phyloP scores from a whole-genome alignment of 1,140 invertebrate species.

The Solenopsis invicta region DNA sequence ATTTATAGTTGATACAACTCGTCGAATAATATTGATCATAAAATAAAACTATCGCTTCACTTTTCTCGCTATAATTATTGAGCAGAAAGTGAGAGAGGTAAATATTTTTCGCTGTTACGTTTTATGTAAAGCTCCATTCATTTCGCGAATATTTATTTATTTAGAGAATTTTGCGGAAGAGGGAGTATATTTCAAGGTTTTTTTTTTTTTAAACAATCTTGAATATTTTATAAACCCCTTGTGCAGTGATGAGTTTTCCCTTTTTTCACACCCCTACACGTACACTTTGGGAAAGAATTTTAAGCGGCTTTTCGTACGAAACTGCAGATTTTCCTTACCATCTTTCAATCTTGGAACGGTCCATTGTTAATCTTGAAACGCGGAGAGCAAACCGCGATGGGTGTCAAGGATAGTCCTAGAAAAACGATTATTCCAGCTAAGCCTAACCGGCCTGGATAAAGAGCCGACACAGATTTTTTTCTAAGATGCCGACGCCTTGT shows the following conservation, averaged over 20 bases:
- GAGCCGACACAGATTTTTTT: constrained; percentile 23
- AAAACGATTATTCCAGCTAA: constrained; percentile 49
- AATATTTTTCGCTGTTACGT: constrained; percentile 39
- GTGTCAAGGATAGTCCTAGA: constrained; percentile 48
- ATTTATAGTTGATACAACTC: neutral
- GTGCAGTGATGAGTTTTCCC: constrained; percentile 32
- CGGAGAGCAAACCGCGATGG: constrained; percentile 11
- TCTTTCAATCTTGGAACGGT: constrained; percentile 33
- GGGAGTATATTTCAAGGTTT: constrained; percentile 1
- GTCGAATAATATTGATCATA: constrained; percentile 39
- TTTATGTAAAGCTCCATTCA: constrained; percentile 63
- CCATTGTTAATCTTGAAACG: constrained; percentile 48
- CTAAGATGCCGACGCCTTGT: neutral
- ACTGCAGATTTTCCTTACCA: constrained; percentile 69
- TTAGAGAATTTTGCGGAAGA: constrained; percentile 67
- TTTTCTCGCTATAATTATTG: neutral
- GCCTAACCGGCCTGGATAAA: constrained; percentile 28
- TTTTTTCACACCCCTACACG: neutral
- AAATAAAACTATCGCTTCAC: constrained; percentile 23
- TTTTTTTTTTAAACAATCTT: constrained; percentile 31
- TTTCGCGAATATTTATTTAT: constrained; percentile 72
- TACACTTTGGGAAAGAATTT: constrained; percentile 26
- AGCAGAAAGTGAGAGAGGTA: neutral
- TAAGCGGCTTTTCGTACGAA: constrained; percentile 60
- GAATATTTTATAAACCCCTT: constrained; percentile 71